Evolutionary conservation across 1,140 invertebrate genomes (phyloP), one percentile per base, ranked within the genome.

Genomic region (Phymorhynchus buccinoides): DNA sequence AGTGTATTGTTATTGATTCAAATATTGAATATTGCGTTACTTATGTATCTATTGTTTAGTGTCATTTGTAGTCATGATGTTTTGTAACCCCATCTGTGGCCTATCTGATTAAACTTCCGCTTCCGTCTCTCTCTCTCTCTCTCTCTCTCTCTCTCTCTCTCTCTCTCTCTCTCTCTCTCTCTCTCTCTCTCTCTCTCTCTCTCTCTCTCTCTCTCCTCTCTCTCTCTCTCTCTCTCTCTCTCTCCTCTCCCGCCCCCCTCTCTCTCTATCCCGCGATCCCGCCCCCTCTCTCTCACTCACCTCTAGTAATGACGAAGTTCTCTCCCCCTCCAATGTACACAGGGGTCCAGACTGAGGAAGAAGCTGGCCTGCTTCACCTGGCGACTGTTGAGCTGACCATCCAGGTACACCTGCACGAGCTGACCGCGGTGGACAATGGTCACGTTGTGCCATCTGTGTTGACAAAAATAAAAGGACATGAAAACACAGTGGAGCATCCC

Each of bases 301-400:
- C 93, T 91, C 89, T 88, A 32, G 91, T 92, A 71, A 89, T 84
- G 22, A 93, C 91, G 84, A 92, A 92, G 78, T 90, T 90, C 41
- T 96, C 96, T 22, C 96, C 96, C 56, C 96, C 96, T 22, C 97
- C 97, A 86, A 98, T 96, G 90, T 98, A 98, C 87, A 98, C 97
- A 96, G 7, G 97, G 97, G 94, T 99, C 97, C 73, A 99, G 97
- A 86, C 97, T 96, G 84, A 98, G 94, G 91, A 97, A 96, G 87
- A 95, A 95, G 88, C 95, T 95, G 30, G 95, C 94, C 4, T 96
- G 96, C 0, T 96, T 95, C 42, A 98, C 94, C 87, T 96, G 95
- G 18, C 87, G 86, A 9, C 84, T 83, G 3, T 85, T 82, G 3
- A 93, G 94, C 85, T 96, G 95, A 6, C 95, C 94, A 91, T 98